Evolutionary conservation across 2,888 invertebrate genomes (phyloP), one percentile per base, ranked within the genome.

Genomic region (Microctonus hyperodae): DNA sequence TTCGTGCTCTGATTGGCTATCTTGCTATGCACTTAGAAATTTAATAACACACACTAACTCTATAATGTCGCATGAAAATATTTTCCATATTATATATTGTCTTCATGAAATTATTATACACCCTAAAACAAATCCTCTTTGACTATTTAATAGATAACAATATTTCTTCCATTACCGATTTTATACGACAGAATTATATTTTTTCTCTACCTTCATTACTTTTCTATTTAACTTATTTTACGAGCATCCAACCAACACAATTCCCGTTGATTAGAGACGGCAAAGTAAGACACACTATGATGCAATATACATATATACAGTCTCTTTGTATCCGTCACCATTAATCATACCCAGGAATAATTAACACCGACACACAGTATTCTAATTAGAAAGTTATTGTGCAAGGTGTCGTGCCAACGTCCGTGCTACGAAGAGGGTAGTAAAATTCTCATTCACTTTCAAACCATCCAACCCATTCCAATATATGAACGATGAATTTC

Each of bases 371-470:
- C 77, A 76, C 44, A 16, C 78, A 78, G 75, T 70, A 73, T 75
- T 75, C 78, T 79, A 79, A 81, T 80, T 79, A 79, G 76, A 79
- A 78, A 79, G 75, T 79, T 80, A 81, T 79, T 78, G 77, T 73
- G 75, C 7, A n/a, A 44, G 44, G 16, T 16, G 20, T 3, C 16
- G 44, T 44, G 44, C 44, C 44, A 44, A 44, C 20, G 16, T 70
- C 74, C 74, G 75, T 76, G 78, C 60, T 76, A 75, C 74, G 70
- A 64, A 60, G 55, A 61, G 64, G 65, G 65, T 48, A 71, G 69
- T 71, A 35, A 35, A 35, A 35, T 53, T 35, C 25, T 23, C 28
- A 25, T n/a, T 25, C n/a, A 44, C 16, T 60, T 35, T 62, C 35
- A 11, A 51, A 61, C 16, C 35, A 28, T 40, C 25, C 28, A 37